phyloP scores from a whole-genome alignment of 2,888 invertebrate species.

The Zaprionus bogoriensis region DNA sequence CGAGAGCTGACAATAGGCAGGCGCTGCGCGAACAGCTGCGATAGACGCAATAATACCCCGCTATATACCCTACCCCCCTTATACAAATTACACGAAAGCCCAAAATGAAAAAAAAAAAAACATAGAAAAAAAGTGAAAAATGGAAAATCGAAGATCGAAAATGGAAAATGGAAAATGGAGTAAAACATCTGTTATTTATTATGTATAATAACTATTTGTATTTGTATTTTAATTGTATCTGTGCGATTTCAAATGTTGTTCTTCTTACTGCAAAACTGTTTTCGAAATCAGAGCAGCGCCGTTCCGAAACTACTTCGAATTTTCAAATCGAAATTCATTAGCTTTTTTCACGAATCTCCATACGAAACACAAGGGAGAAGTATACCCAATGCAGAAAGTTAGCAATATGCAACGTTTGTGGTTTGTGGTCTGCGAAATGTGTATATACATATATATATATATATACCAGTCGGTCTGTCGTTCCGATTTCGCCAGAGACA shows the following conservation, averaged over 20 bases:
- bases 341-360: too few species aligned
- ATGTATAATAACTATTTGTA: slow-evolving; percentile 46
- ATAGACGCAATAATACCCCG: slow-evolving; percentile 21
- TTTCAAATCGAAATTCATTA: too few species aligned
- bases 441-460: too few species aligned
- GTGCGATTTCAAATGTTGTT: slow-evolving; percentile 49
- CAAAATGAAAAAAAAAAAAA: slow-evolving; percentile 6
- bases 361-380: neutral
- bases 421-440: too few species aligned
- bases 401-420: too few species aligned
- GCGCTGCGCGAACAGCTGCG: neutral
- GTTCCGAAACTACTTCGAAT: slow-evolving; percentile 6
- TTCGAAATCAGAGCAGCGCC: slow-evolving; percentile 4
- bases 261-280: slow-evolving; percentile 15
- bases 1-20: neutral
- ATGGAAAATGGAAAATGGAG: neutral
- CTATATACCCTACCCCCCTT: too few species aligned
- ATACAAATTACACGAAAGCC: slow-evolving; percentile 26
- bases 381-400: too few species aligned
- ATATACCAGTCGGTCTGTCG: too few species aligned
- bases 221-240: slow-evolving; percentile 49
- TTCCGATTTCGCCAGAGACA: too few species aligned
- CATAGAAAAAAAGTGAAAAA: neutral
- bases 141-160: slow-evolving; percentile 1
- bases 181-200: slow-evolving; percentile 45